These are phyloP conservation scores for Micromesistius poutassou DNA, from an alignment of 2,797 vertebrate species.

Conservation along the genomic window DNA sequence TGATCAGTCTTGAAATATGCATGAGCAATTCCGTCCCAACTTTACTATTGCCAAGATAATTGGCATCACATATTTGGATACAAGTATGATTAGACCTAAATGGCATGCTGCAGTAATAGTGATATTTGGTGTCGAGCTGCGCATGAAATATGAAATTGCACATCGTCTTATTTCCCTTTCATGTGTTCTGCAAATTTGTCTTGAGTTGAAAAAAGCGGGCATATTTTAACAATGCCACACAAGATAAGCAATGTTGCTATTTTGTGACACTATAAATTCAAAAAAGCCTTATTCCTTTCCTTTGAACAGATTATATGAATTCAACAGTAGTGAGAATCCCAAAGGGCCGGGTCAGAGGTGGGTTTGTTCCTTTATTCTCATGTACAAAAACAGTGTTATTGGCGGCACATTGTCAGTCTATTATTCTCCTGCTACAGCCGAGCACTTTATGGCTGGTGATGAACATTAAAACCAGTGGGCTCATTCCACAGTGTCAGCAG, in stretches of 20 bases:
- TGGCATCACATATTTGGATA: background rate
- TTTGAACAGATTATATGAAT: background rate
- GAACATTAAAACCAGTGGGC: slow-evolving; percentile 29
- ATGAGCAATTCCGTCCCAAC: background rate
- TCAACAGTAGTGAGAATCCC: background rate
- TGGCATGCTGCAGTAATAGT: background rate
- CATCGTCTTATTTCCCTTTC: background rate
- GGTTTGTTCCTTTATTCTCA: background rate
- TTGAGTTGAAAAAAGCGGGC: background rate
- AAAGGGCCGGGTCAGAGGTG: background rate
- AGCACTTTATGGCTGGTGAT: slow-evolving; percentile 34
- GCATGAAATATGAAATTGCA: background rate
- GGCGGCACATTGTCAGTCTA: background rate
- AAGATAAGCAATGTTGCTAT: background rate
- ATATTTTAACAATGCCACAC: background rate
- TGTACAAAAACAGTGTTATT: background rate
- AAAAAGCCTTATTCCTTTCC: background rate
- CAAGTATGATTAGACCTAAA: background rate
- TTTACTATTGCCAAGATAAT: background rate
- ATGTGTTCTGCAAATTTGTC: background rate
- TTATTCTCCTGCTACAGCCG: background rate
- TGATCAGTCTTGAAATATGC: background rate
- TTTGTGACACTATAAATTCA: background rate
- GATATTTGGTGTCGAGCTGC: background rate
- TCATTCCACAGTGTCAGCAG: slow-evolving; percentile 8